These are phyloP conservation scores for Sphenodon punctatus DNA, from an alignment of 2,797 vertebrate genomes.

Conservation along the genomic window DNA sequence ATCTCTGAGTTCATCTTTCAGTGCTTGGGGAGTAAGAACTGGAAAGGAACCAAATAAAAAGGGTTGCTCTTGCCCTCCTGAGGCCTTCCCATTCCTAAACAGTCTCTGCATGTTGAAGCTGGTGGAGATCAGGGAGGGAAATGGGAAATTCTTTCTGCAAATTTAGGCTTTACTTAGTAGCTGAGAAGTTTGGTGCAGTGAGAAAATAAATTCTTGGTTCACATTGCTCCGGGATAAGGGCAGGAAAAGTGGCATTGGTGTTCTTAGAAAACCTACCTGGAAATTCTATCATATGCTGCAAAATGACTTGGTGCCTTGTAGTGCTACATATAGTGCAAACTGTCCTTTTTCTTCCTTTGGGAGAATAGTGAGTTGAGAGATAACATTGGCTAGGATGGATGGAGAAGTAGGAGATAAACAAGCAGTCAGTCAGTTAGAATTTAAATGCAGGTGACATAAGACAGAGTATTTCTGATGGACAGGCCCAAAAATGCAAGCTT, in stretches of 20 bases:
- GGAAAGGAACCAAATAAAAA: too few species aligned
- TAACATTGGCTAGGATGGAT: constrained; percentile 20
- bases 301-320: constrained; percentile 25
- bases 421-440: constrained; percentile 8
- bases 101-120: neutral
- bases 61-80: too few species aligned
- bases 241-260: neutral
- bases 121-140: neutral
- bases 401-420: neutral
- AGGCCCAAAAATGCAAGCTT: neutral
- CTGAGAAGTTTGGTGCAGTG: neutral
- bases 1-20: too few species aligned
- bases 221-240: neutral
- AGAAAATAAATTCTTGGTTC: constrained; percentile 14
- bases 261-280: constrained; percentile 20
- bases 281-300: constrained; percentile 17
- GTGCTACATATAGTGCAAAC: neutral
- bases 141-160: neutral
- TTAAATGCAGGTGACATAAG: neutral
- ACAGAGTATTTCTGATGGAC: neutral
- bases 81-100: too few species aligned
- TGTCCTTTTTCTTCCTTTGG: constrained; percentile 28
- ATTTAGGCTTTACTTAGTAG: neutral
- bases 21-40: too few species aligned
- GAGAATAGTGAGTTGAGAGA: constrained; percentile 2